These are phyloP conservation scores for Urophycis tenuis DNA, from an alignment of 2,797 vertebrate species.

Conservation along the genomic window DNA sequence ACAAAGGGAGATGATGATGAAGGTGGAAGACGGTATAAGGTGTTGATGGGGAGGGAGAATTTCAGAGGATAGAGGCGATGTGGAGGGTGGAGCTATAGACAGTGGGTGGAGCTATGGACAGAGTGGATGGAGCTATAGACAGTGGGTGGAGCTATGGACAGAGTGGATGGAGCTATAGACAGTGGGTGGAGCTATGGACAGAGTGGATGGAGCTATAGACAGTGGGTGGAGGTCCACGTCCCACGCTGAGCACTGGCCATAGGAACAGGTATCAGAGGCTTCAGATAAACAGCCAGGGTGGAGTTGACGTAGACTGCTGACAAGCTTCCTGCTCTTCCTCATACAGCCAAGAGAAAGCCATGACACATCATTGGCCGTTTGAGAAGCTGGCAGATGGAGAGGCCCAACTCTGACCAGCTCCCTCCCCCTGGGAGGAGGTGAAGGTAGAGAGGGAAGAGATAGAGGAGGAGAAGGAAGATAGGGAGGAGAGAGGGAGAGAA, in stretches of 20 bases:
- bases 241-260: no score
- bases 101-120: neutral
- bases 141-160: neutral
- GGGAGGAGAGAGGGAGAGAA: constrained; percentile 26
- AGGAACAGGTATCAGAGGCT: neutral
- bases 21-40: no score
- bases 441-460: constrained; percentile 27
- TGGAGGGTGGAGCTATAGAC: no score
- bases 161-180: neutral
- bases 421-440: constrained; percentile 54
- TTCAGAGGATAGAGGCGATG: no score
- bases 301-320: constrained; percentile 27
- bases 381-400: constrained; percentile 48
- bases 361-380: constrained; percentile 56
- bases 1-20: no score
- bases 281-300: constrained; percentile 25
- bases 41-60: no score
- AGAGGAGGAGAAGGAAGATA: neutral
- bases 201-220: neutral
- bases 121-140: neutral
- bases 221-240: no score
- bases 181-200: neutral
- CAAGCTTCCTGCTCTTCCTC: constrained; percentile 30
- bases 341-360: constrained; percentile 50
- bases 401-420: constrained; percentile 46